Evolutionary conservation across 1,140 invertebrate species (phyloP).

Genomic region (Drosophila repleta): DNA sequence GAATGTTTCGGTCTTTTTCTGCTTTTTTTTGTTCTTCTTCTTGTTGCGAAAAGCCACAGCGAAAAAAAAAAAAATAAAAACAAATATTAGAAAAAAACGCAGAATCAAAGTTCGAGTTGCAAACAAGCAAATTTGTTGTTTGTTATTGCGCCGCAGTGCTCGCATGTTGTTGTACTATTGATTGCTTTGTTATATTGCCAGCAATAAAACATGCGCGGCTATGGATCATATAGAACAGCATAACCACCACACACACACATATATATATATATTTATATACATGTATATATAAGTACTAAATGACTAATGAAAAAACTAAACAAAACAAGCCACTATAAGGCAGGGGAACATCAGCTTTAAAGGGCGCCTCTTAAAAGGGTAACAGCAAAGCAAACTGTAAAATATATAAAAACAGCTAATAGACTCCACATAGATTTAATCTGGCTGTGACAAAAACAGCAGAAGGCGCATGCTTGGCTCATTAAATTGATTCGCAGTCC

Average conservation of each 20-base stretch:
- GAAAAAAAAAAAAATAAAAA: constrained; percentile 21
- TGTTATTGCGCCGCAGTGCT: constrained; percentile 54
- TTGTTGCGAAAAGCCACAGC: constrained; percentile 28
- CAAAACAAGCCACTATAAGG: not conserved
- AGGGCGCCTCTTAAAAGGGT: constrained; percentile 10
- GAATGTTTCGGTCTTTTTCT: constrained; percentile 58
- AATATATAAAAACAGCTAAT: constrained; percentile 73
- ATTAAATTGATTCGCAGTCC: constrained; percentile 60
- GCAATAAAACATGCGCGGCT: constrained; percentile 36
- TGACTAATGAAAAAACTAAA: constrained; percentile 25
- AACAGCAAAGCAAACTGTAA: constrained; percentile 42
- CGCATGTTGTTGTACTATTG: constrained; percentile 66
- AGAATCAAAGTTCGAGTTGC: constrained; percentile 71
- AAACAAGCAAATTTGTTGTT: constrained; percentile 72
- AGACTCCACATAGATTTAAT: constrained; percentile 61
- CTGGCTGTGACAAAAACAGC: constrained; percentile 52
- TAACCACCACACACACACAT: constrained; percentile 10
- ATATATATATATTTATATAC: not conserved
- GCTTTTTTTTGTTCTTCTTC: constrained; percentile 8
- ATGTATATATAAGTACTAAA: not conserved
- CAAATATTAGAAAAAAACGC: constrained; percentile 35
- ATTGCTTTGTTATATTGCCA: constrained; percentile 67
- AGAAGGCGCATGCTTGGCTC: constrained; percentile 66
- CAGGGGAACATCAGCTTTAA: constrained; percentile 3
- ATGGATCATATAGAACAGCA: constrained; percentile 26